Percentiles rank a stretch among this genome's conserved stretches.
Evolutionary conservation across 2,888 invertebrate species (phyloP).

Genomic region (Stenotaenia linearis): DNA sequence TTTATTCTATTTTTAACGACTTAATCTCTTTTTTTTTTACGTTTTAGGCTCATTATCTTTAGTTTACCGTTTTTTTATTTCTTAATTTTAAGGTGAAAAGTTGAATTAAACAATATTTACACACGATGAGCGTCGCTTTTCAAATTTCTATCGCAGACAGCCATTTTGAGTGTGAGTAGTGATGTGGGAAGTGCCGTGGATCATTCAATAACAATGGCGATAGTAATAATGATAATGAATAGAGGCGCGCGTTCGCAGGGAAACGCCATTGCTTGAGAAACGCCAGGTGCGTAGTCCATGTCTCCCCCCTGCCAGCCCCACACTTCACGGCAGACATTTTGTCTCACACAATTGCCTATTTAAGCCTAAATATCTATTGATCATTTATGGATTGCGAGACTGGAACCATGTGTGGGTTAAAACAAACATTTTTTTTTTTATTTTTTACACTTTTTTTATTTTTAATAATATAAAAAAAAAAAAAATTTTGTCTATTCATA

Average conservation of each 20-base stretch:
- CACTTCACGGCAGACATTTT: slow-evolving; percentile 17
- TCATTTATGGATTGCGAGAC: background rate
- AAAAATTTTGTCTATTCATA: too few relatives aligned
- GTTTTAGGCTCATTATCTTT: too few relatives aligned
- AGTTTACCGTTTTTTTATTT: background rate
- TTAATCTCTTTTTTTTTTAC: background rate
- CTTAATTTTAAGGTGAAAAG: too few relatives aligned
- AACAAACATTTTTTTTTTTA: background rate
- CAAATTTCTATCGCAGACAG: background rate
- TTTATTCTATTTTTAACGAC: background rate
- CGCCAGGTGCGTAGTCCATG: background rate
- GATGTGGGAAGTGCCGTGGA: slow-evolving; percentile 26
- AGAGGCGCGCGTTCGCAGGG: slow-evolving; percentile 23
- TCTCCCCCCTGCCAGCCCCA: background rate
- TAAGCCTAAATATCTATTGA: slow-evolving; percentile 24
- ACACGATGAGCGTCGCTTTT: background rate
- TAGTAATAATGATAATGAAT: slow-evolving; percentile 26
- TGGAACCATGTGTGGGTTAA: background rate
- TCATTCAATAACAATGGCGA: slow-evolving; percentile 26
- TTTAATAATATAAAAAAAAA: background rate
- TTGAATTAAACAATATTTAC: too few relatives aligned
- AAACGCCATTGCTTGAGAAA: slow-evolving; percentile 26
- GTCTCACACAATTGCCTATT: slow-evolving; percentile 26
- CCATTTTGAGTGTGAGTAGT: slow-evolving; percentile 19
- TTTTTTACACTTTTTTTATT: background rate